Base-by-base conservation (phyloP, 2,113 vertebrate genomes). In the Pedionomus torquatus region DNA sequence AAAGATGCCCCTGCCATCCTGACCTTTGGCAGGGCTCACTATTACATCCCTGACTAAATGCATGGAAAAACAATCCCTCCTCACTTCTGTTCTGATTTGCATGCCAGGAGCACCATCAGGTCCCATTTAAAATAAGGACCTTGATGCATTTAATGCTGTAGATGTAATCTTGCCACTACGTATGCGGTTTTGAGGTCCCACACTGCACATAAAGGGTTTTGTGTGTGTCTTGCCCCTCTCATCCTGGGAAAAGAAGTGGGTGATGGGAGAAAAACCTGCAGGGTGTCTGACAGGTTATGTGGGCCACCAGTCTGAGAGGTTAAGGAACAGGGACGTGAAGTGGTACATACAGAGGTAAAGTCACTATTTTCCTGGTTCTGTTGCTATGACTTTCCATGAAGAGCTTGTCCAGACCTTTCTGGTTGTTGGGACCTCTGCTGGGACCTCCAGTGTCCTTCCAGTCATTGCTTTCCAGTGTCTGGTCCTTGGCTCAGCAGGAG, bases 1-100 rank as follows among this genome's bases (percentile, higher is more conserved):
- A 60, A 90, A 86, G 86, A 71, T 92, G 74, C 74, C 69, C 72
- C 43, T 66, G 68, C 63, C 82, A 55, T 30, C 63, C 68, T 11
- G 63, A 24, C 30, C 82, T 79, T 51, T 76, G 92, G 63, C 78
- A 57, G 68, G 30, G 68, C 19, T 71, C 19, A 13, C 10, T 13
- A 2, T 44, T 25, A 58, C 49, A 35, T 25, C 51, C 52, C 26
- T 43, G 52, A 21, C 51, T 9, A 10, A 44, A 41, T 0, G 17
- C 44, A 2, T 13, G 31, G 63, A 61, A 71, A 70, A 55, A 5
- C 66, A 51, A 26, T 14, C 71, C 77, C 28, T 49, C 44, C 39
- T 43, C 41, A 20, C 49, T 71, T 24, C 83, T 76, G 72, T 26
- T 39, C 66, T 35, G 82, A 7, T 25, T 14, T 1, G 5, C 2